Evolutionary conservation across 2,797 vertebrate species (phyloP), one percentile per base, ranked within the genome.

Genomic region (Catharus ustulatus): DNA sequence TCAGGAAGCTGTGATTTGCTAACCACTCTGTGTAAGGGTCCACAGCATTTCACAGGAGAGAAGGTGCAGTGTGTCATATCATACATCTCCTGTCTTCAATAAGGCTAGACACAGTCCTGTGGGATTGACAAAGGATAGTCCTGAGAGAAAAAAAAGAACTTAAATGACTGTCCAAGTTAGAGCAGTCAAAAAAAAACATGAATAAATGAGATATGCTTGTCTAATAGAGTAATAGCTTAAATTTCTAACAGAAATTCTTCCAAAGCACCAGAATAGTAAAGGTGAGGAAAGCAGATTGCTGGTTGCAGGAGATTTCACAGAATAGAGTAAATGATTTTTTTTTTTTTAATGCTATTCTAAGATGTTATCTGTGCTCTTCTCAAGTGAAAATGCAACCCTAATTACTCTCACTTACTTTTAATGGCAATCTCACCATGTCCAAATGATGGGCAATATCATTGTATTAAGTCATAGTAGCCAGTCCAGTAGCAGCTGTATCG

Each of bases 361-460:
- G 48, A 87, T 55, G 38, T 87, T 94, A 89, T 72, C 71, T 52
- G 38, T 75, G 42, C 27, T 83, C 23, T 93, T 91, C 55, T 87
- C 27, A 49, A 38, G 38, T 62, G 66, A 95, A 92, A 93, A 57
- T 34, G 27, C 27, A 87, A 66, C 42, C 54, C 10, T 84, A 93
- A 93, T 88, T 93, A 76, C 26, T 91, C 58, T 42, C n/a, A 55
- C 15, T 87, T 93, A 49, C 55, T 80, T 89, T 90, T 87, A 84
- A 78, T 91, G 30, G 27, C 36, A 95, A 63, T 88, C 38, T 89
- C 51, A 29, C 62, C 34, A 19, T 91, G 24, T 58, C 88, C 84
- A 68, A 66, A 86, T 87, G 92, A 26, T 72, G 72, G 88, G 10
- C 34, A 90, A 46, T 77, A 54, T 63, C 73, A 48, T 32, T 72